A percentile compares a stretch with the other conserved stretches of the same genome.
phyloP scores from a whole-genome alignment of 2,888 invertebrate genomes.

The Pristionchus japonicus region DNA sequence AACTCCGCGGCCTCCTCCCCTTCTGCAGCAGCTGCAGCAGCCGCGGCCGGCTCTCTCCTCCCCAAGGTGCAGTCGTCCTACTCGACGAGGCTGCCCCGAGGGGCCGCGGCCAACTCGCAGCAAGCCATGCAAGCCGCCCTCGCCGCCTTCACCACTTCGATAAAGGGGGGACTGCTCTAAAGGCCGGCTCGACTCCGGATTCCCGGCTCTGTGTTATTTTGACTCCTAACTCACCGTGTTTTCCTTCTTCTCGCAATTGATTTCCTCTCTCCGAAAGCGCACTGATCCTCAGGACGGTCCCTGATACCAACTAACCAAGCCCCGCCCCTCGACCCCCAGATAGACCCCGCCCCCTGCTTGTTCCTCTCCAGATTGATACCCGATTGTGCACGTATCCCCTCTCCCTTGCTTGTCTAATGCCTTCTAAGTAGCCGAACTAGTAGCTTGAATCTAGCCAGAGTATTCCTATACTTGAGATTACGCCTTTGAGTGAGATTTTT shows the following conservation, averaged over 20 bases:
- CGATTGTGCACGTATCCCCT: background rate
- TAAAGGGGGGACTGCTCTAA: conserved; percentile 35
- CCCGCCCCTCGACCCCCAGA: background rate
- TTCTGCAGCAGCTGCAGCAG: background rate
- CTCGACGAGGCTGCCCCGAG: background rate
- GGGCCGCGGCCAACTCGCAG: background rate
- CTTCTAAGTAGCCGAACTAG: background rate
- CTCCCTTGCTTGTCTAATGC: conserved; percentile 18
- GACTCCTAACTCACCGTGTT: no score
- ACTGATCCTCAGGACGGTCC: conserved; percentile 35
- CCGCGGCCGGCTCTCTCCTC: background rate
- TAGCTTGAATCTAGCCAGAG: background rate
- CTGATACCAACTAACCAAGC: background rate
- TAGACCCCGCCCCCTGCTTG: background rate
- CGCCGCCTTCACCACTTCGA: background rate
- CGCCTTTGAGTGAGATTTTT: background rate
- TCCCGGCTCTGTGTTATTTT: background rate
- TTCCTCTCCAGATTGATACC: background rate
- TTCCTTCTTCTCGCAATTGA: background rate
- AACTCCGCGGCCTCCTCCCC: conserved; percentile 47
- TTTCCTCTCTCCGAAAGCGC: background rate
- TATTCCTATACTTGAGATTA: background rate
- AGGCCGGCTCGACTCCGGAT: background rate
- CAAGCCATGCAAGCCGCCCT: background rate
- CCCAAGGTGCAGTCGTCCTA: background rate